A percentile compares a stretch with the other conserved stretches of the same genome.
These are phyloP conservation scores for Scalopus aquaticus DNA, from an alignment of 2,113 vertebrate genomes.

Conservation along the genomic window DNA sequence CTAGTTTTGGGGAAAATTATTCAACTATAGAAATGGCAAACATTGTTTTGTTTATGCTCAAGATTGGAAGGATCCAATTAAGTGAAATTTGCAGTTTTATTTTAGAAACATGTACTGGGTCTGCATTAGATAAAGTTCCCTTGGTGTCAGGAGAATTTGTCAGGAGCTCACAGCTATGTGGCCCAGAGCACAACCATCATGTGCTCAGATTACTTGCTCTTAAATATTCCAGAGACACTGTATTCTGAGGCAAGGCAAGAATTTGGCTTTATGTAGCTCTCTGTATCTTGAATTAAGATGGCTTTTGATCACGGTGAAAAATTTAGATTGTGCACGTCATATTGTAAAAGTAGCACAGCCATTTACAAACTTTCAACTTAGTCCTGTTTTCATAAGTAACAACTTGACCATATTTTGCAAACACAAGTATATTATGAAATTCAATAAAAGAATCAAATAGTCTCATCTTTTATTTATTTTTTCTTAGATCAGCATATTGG, in stretches of 20 bases:
- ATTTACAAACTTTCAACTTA: not conserved
- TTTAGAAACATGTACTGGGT: not conserved
- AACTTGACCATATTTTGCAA: not conserved
- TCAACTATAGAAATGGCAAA: not conserved
- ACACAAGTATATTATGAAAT: not conserved
- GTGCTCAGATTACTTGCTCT: not conserved
- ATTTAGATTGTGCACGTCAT: not conserved
- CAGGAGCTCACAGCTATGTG: not conserved
- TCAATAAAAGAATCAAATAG: not conserved
- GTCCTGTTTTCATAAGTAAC: not conserved
- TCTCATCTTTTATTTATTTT: not conserved
- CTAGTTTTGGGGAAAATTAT: not conserved
- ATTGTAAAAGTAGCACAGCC: not conserved
- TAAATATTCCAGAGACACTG: not conserved
- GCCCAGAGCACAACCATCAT: not conserved
- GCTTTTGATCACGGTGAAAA: not conserved
- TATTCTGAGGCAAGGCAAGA: not conserved
- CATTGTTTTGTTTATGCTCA: not conserved
- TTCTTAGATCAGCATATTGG: not conserved
- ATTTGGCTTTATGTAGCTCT: not conserved
- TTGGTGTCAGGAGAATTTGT: not conserved
- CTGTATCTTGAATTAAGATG: not conserved
- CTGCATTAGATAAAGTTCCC: not conserved
- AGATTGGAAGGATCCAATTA: not conserved
- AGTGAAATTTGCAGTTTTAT: not conserved